These are phyloP conservation scores for Cyanoderma ruficeps DNA, from an alignment of 2,113 vertebrate species.

Conservation along the genomic window DNA sequence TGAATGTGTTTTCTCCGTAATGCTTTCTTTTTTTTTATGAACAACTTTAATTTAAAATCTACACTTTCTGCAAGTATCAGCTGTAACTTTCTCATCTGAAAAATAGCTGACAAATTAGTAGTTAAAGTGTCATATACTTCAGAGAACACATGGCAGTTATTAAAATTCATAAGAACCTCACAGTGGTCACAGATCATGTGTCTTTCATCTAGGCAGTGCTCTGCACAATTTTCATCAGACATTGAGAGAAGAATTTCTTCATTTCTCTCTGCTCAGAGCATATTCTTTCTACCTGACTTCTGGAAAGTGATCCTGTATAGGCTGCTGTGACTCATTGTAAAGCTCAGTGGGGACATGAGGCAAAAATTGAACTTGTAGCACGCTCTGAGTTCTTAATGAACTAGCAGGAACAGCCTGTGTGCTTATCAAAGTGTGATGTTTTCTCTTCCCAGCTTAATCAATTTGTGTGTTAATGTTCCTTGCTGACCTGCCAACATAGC, in stretches of 20 bases:
- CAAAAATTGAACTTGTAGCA: neutral
- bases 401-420: neutral
- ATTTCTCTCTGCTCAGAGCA: neutral
- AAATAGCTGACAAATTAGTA: constrained; percentile 31
- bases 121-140: constrained; percentile 33
- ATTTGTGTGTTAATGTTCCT: neutral
- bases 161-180: constrained; percentile 50
- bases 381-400: neutral
- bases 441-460: neutral
- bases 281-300: neutral
- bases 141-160: constrained; percentile 14
- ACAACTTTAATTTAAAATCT: neutral
- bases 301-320: neutral
- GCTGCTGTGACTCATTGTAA: neutral
- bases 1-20: neutral
- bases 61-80: neutral
- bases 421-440: neutral
- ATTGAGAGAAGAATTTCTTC: neutral
- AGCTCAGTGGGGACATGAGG: neutral
- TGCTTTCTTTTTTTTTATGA: neutral
- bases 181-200: neutral
- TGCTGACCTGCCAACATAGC: neutral
- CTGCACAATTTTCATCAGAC: constrained; percentile 9
- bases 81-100: constrained; percentile 13
- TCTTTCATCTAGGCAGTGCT: neutral